Evolutionary conservation across 2,797 vertebrate species (phyloP).

Genomic region (Sphaeramia orbicularis): DNA sequence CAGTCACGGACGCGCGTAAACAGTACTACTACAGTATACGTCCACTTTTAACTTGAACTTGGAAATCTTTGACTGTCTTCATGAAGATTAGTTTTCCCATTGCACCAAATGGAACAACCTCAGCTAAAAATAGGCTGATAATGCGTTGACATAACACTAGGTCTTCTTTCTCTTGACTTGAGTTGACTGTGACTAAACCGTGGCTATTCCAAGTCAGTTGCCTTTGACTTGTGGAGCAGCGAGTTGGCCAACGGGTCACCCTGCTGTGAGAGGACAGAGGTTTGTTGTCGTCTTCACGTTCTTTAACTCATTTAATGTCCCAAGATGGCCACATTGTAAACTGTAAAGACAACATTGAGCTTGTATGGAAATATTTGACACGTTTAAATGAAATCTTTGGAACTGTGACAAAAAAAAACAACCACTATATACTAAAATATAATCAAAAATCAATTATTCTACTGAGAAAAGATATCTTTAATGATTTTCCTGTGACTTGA

Average conservation of each 20-base stretch:
- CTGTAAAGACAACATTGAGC: neutral
- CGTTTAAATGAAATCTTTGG: too few species aligned
- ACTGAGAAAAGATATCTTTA: too few species aligned
- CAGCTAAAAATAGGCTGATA: conserved; percentile 9
- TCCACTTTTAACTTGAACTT: neutral
- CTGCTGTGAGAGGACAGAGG: neutral
- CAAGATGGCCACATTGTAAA: too few species aligned
- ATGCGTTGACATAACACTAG: conserved; percentile 5
- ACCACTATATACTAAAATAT: too few species aligned
- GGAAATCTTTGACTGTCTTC: conserved; percentile 12
- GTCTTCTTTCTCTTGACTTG: conserved; percentile 4
- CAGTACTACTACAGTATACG: neutral
- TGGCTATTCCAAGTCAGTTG: conserved; percentile 8
- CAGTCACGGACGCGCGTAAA: too few species aligned
- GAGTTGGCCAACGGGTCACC: conserved; percentile 2
- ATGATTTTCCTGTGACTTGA: too few species aligned
- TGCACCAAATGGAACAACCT: neutral
- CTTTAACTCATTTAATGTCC: neutral
- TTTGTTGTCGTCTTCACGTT: neutral
- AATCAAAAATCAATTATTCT: too few species aligned
- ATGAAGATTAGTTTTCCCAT: conserved; percentile 6
- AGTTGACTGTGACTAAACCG: neutral
- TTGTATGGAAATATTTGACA: too few species aligned
- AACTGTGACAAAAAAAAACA: too few species aligned
- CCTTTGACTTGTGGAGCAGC: conserved; percentile 36